Evolutionary conservation across 2,888 invertebrate genomes (phyloP), one percentile per base, ranked within the genome.

Genomic region (Artemia sp.): DNA sequence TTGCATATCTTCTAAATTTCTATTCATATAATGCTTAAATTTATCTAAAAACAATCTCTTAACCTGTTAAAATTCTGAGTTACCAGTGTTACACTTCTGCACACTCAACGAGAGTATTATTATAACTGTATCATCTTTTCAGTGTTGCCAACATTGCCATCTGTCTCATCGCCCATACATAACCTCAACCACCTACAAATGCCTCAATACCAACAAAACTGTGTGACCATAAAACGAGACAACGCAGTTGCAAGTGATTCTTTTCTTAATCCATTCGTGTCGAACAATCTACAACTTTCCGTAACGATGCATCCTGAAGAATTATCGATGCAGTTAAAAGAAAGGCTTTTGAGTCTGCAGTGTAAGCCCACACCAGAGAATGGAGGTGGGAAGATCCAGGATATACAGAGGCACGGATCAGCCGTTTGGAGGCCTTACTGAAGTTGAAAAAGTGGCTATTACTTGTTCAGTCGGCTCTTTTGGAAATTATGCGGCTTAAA

Each of bases 341-440:
- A 58, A 24, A 58, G 11, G 10, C 64, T 58, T 58, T 2, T 58
- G 11, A 24, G 64, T 8, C 64, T 58, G 64, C 64, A 58, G 64
- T 24, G n/a, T 24, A 58, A 24, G 64, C 14, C 64, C 8, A 58
- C n/a, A 8, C 14, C 24, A 58, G 64, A 58, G 24, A 58, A 24
- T 58, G 64, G 14, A 19, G 64, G 14, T n/a, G 64, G 64, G 8
- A 58, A 58, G 24, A 58, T 58, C 8, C 64, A 58, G 64, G 64
- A 58, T n/a, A 38, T 38, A 4, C 14, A 24, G 24, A 58, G 64
- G 64, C 64, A 58, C 11, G n/a, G 14, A 58, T 58, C 64, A 1
- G 64, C 11, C 24, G 64, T 58, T 19, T 58, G 64, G 64, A 8
- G 64, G 64, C 64, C 64, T 19, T 58, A 58, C 10, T 58, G 24